phyloP scores from a whole-genome alignment of 2,797 vertebrate species.

The Aselliscus stoliczkanus region DNA sequence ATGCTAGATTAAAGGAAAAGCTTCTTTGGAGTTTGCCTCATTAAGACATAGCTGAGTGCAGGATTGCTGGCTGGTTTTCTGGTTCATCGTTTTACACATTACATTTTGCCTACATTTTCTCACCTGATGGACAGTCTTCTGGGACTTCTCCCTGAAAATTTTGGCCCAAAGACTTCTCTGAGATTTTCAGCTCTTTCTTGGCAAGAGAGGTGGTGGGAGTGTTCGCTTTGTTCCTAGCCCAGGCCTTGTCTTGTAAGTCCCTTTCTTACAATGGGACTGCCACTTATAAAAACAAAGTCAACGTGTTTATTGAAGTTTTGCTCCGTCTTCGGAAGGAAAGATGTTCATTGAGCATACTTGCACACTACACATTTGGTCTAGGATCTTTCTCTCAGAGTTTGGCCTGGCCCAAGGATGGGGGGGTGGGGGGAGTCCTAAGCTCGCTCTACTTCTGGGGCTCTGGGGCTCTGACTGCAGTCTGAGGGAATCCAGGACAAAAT shows the following conservation, averaged over 20 bases:
- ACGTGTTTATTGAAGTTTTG: neutral
- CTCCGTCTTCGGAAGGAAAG: neutral
- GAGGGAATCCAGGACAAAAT: neutral
- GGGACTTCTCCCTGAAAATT: neutral
- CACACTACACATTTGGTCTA: neutral
- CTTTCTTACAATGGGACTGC: neutral
- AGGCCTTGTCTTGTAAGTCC: neutral
- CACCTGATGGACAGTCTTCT: neutral
- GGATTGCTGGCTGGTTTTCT: neutral
- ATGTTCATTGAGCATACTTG: neutral
- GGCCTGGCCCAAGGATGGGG: neutral
- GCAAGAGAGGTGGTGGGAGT: neutral
- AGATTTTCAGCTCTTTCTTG: conserved; percentile 35
- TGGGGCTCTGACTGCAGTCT: neutral
- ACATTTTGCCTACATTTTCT: neutral
- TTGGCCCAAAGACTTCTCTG: neutral
- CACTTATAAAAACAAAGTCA: neutral
- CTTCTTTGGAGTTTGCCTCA: conserved; percentile 41
- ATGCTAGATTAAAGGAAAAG: conserved; percentile 73
- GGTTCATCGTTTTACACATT: neutral
- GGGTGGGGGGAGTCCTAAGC: neutral
- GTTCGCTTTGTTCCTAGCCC: conserved; percentile 15
- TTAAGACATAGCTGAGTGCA: conserved; percentile 48
- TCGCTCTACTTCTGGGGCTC: neutral
- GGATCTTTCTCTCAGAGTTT: neutral